Conservation (phyloP, 2,888 invertebrate species). For the Sarcophaga rosellei region DNA sequence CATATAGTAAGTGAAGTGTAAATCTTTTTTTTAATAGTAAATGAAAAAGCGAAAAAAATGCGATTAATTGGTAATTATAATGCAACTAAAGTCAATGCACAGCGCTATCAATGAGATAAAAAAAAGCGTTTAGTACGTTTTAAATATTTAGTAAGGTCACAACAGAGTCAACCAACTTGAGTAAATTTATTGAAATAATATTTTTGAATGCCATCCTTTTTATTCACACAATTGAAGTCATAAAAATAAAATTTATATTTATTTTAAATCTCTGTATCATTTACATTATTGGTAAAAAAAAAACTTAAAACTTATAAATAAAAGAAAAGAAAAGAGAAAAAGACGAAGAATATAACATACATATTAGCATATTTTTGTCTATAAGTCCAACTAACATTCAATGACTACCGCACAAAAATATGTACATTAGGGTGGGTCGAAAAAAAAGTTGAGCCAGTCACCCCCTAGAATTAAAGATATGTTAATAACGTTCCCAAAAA, state of each 20-base stretch:
- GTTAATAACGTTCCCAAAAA: no score
- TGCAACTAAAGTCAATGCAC: conserved; percentile 19
- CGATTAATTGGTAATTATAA: neutral
- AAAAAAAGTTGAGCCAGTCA: no score
- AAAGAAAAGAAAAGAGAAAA: no score
- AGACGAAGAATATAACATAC: no score
- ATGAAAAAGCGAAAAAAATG: neutral
- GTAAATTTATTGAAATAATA: conserved; percentile 36
- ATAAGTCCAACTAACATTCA: no score
- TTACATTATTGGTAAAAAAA: no score
- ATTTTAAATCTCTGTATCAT: neutral
- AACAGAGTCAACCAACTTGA: conserved; percentile 76
- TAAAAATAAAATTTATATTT: neutral
- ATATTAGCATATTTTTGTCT: no score
- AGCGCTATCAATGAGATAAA: conserved; percentile 13
- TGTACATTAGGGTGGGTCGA: no score
- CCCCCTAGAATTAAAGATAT: no score
- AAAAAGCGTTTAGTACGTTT: neutral
- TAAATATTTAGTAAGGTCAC: conserved; percentile 72
- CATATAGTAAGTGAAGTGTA: neutral
- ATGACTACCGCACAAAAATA: no score
- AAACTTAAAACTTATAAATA: no score
- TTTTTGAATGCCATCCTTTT: conserved; percentile 8
- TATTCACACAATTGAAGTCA: neutral
- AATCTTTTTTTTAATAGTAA: neutral